Conservation (phyloP, 2,888 invertebrate species). For the Nysson spinosus region DNA sequence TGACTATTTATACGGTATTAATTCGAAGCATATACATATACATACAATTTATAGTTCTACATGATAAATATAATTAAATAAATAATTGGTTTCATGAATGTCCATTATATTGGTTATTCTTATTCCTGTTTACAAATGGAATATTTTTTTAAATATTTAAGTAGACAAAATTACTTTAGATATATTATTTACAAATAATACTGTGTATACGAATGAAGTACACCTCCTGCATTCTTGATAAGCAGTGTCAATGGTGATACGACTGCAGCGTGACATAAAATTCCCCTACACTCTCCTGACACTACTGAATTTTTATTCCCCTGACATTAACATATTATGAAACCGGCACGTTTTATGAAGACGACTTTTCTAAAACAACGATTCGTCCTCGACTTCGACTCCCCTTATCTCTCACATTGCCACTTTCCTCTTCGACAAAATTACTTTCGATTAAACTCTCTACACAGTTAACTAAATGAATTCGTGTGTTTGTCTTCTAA, state of each 20-base stretch:
- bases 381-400: background rate
- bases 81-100: too few relatives aligned
- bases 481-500: background rate
- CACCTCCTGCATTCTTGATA: slow-evolving; percentile 29
- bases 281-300: slow-evolving; percentile 29
- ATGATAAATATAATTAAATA: too few relatives aligned
- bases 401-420: background rate
- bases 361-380: slow-evolving; percentile 34
- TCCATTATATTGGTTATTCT: too few relatives aligned
- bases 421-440: slow-evolving; percentile 26
- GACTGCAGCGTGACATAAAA: slow-evolving; percentile 28
- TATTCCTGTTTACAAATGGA: too few relatives aligned
- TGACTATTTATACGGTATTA: too few relatives aligned
- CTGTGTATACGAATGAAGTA: too few relatives aligned
- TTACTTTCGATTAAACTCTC: slow-evolving; percentile 22
- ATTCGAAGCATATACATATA: too few relatives aligned
- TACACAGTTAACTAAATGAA: slow-evolving; percentile 14
- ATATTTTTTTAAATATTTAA: too few relatives aligned
- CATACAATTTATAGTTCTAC: too few relatives aligned
- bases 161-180: too few relatives aligned
- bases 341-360: slow-evolving; percentile 41
- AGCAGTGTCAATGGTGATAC: slow-evolving; percentile 5
- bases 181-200: too few relatives aligned
- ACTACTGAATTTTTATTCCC: slow-evolving; percentile 47
- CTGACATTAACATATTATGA: slow-evolving; percentile 54